A percentile compares a stretch with the other conserved stretches of the same genome.
Evolutionary conservation across 2,797 vertebrate species (phyloP).

Genomic region (Pantherophis alleghaniensis): DNA sequence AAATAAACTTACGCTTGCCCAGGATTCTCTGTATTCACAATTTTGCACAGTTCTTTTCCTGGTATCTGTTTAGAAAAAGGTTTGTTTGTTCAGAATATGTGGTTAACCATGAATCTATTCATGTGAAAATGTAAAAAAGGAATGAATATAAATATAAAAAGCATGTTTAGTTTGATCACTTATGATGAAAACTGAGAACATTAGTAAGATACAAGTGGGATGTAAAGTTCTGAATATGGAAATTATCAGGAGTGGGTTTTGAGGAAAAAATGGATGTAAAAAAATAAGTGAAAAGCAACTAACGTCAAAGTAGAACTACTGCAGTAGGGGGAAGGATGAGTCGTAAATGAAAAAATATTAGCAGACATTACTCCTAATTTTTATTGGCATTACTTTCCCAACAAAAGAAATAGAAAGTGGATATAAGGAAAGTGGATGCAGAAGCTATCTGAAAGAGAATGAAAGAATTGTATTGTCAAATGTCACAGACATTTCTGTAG

Average conservation of each 20-base stretch:
- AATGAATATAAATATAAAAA: background rate
- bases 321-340: background rate
- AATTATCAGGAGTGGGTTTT: background rate
- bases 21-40: background rate
- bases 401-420: background rate
- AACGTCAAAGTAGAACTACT: background rate
- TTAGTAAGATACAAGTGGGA: background rate
- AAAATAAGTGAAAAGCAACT: background rate
- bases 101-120: background rate
- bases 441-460: background rate
- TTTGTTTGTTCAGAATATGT: background rate
- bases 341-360: background rate
- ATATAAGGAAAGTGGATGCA: background rate
- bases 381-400: background rate
- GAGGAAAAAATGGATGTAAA: background rate
- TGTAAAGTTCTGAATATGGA: background rate
- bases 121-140: background rate
- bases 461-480: background rate
- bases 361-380: background rate
- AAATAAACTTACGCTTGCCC: background rate
- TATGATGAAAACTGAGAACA: background rate
- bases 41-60: background rate
- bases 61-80: background rate
- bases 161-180: background rate
- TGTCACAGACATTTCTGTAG: background rate